Evolutionary conservation across 1,140 invertebrate species (phyloP), one percentile per base, ranked within the genome.

Genomic region (Ctenoplectra terminalis): DNA sequence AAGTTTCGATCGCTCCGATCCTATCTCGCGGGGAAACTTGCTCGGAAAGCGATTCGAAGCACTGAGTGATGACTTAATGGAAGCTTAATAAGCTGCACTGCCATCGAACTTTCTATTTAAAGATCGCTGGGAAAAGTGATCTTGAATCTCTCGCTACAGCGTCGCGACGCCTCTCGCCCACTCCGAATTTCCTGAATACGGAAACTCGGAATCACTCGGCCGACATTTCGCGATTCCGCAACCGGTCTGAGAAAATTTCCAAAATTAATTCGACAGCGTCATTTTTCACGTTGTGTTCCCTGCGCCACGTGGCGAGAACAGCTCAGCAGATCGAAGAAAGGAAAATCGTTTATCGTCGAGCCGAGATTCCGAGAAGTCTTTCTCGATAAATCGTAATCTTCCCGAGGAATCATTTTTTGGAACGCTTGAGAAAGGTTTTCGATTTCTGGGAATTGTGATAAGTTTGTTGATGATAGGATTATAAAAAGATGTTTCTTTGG

Each of bases 141-240:
- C 26, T 85, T 67, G 58, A 67, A 77, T 72, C 48, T 17, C 29
- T 7, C 43, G 26, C 2, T 29, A 43, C n/a, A 52, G 13, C 67
- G 83, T 72, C 84, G 78, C 74, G 85, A 74, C 81, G 71, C 43
- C 50, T 66, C 7, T 31, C 85, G 71, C 84, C n/a, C n/a, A n/a
- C n/a, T n/a, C n/a, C n/a, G n/a, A 43, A 76, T 83, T 76, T 87
- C 61, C 64, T 50, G 54, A 87, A 37, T 40, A 29, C 61, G 50
- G 15, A 63, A 85, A 78, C 54, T 76, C 37, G 37, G 58, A 61
- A 75, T 79, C 79, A 66, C 31, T n/a, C n/a, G n/a, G n/a, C n/a
- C n/a, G n/a, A n/a, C n/a, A n/a, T n/a, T n/a, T n/a, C n/a, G n/a
- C n/a, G n/a, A n/a, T n/a, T n/a, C n/a, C n/a, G n/a, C n/a, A n/a